Evolutionary conservation across 2,797 vertebrate species (phyloP), one percentile per base, ranked within the genome.

Genomic region (Hypotaenidia philippensis): DNA sequence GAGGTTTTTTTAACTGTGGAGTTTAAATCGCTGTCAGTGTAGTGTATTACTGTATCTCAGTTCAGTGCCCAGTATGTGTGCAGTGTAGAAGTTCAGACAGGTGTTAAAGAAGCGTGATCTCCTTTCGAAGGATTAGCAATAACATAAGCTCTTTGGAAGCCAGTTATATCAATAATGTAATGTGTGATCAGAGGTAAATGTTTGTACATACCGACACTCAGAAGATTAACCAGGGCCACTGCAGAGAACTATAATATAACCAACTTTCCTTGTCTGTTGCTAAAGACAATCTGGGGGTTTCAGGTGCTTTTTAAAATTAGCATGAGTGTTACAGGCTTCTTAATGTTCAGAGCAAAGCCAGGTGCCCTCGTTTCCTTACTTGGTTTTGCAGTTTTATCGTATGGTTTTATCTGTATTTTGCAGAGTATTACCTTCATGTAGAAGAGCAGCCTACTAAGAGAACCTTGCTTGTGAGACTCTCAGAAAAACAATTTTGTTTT

Each of bases 71-170:
- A 1, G 26, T 23, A 0, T 21, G 6, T 52, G 50, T 56, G 22
- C 13, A 8, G 36, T 20, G 18, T 61, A 15, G 34, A 87, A 82
- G 77, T 50, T 90, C 74, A 87, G 55, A 47, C 14, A 63, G 86
- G 63, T 90, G 50, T 65, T 90, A 57, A 44, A 45, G 63, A 95
- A 60, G 19, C 44, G 41, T 29, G 70, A 72, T 86, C 80, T 94
- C 10, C 66, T 84, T 84, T 87, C 47, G 66, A 34, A 77, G 70
- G 60, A 79, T 89, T 79, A 83, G 45, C 41, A 59, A 55, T 75
- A 92, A 27, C 60, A 45, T 70, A 74, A 81, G 63, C 55, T 83
- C 19, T 79, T 70, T 81, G 74, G 34, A 69, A 84, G 56, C 5
- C 41, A 34, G 25, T 80, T 85, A 9, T 13, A 88, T 79, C 69